These are phyloP conservation scores for Nothobranchius kuhntae DNA, from an alignment of 2,113 vertebrate species.

Conservation along the genomic window DNA sequence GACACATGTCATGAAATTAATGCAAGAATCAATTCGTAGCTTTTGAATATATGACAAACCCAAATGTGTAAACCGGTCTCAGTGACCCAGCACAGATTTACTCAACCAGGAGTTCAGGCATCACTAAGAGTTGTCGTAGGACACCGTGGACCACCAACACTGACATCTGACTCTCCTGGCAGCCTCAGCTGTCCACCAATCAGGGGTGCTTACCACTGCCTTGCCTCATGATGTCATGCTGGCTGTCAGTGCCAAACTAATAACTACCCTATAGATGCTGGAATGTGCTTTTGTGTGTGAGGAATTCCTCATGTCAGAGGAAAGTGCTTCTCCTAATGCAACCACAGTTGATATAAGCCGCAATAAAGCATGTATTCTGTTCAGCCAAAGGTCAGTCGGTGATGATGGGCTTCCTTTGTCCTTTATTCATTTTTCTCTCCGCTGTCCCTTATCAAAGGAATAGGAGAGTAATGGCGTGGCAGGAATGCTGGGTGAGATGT, in stretches of 20 bases:
- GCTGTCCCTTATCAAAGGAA: slow-evolving; percentile 65
- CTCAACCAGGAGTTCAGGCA: slow-evolving; percentile 41
- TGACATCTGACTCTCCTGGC: slow-evolving; percentile 68
- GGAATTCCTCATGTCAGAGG: slow-evolving; percentile 66
- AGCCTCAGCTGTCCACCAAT: slow-evolving; percentile 72
- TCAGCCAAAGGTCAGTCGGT: slow-evolving; percentile 66
- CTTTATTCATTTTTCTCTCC: slow-evolving; percentile 15
- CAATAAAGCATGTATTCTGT: slow-evolving; percentile 49
- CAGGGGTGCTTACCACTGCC: slow-evolving; percentile 73
- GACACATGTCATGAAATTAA: slow-evolving; percentile 50
- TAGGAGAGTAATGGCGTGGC: slow-evolving; percentile 59
- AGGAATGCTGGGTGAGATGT: slow-evolving; percentile 46
- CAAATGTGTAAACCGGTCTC: slow-evolving; percentile 62
- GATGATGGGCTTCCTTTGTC: slow-evolving; percentile 61
- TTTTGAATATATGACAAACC: slow-evolving; percentile 57
- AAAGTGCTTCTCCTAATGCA: slow-evolving; percentile 62
- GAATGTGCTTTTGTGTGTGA: slow-evolving; percentile 63
- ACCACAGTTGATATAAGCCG: slow-evolving; percentile 51
- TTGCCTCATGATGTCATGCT: slow-evolving; percentile 75
- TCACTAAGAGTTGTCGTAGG: slow-evolving; percentile 37
- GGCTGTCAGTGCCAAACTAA: slow-evolving; percentile 64
- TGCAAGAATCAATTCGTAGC: slow-evolving; percentile 51
- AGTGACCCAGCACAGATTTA: slow-evolving; percentile 46
- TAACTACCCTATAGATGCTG: slow-evolving; percentile 48
- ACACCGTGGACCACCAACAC: slow-evolving; percentile 72